Base-by-base conservation (phyloP, 1,140 invertebrate species). In the Drosophila auraria region DNA sequence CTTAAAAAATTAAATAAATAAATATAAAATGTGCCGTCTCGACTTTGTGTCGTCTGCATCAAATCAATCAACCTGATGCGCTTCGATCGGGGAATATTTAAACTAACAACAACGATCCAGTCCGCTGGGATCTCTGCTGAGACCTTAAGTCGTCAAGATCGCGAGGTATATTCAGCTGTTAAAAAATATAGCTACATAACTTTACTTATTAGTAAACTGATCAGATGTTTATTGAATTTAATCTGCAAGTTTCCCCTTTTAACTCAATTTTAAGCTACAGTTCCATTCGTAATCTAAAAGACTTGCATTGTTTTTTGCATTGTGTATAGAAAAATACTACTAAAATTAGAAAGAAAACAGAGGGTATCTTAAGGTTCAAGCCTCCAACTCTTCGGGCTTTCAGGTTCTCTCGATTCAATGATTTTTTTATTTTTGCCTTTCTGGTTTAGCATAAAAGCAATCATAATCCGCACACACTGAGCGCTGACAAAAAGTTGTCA, bases 401-500 rank as follows among this genome's bases (percentile, higher is more conserved):
- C 27, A 23, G 11, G n/a, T 57, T 20, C 51, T 36, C 40, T 9
- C 25, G 15, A 47, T 7, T 30, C 15, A 36, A 51, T 51, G n/a
- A 1, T 12, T 7, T n/a, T n/a, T 30, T 30, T 20, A 36, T 36
- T 36, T 8, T n/a, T 57, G 8, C 14, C 14, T 6, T 25, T 17
- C 36, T 25, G 23, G 20, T 78, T 89, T 89, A 84, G 73, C 84
- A 90, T 89, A 89, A 89, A 89, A 75, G 78, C 84, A 89, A 89
- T 89, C 84, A 89, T 89, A 89, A 89, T 89, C 78, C 84, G 74
- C 86, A 84, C 81, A 87, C 77, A 73, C 69, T 61, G 71, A 89
- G 70, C 83, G 73, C 86, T 89, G 84, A 89, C 84, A 89, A 89
- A 89, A 89, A 89, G 78, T 89, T 89, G 84, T 89, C 84, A 89